Base-by-base conservation (phyloP, 2,113 vertebrate genomes). In the Argyrosomus japonicus region DNA sequence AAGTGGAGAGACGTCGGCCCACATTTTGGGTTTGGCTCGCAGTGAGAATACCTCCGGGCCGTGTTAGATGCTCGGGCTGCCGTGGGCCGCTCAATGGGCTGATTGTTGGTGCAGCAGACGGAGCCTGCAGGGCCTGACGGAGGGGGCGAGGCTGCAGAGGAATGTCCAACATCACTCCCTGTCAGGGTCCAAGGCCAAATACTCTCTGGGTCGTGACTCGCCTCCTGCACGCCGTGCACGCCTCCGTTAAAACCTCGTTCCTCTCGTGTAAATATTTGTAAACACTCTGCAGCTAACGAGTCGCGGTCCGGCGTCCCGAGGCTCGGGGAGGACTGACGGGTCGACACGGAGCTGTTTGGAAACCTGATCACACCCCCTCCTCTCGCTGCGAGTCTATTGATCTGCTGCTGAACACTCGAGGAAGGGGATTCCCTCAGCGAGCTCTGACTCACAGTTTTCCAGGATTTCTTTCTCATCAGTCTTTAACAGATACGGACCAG, bases 151-250 rank as follows among this genome's bases (percentile, higher is more conserved):
- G 87, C 90, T 75, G 67, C 89, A 51, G 72, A 89, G 92, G 93
- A 95, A 93, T 95, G 88, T 90, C 19, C 1, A 88, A 84, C 89
- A 91, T 93, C 86, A 61, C 74, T 90, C 79, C 84, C 83, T 77
- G 85, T 90, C 71, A 70, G 72, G 79, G 85, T 93, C 84, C 82
- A 88, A 91, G 83, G 81, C 91, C 92, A 92, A 86, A 91, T 74
- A 80, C 82, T 88, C 71, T 51, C 76, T 53, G 81, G 88, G 86
- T 88, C 70, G 54, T 56, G 89, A 86, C 88, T 91, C 54, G 17
- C 85, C 87, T 85, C 85, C 78, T 80, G 65, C 75, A 45, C 45
- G 25, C 36, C 27, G 11, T 40, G 27, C 36, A 29, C 18, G 23
- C 65, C 64, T 54, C 19, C 7, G 8, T 8, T 40, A 2, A 40